phyloP scores from a whole-genome alignment of 2,113 vertebrate genomes.

The Catagonus wagneri region DNA sequence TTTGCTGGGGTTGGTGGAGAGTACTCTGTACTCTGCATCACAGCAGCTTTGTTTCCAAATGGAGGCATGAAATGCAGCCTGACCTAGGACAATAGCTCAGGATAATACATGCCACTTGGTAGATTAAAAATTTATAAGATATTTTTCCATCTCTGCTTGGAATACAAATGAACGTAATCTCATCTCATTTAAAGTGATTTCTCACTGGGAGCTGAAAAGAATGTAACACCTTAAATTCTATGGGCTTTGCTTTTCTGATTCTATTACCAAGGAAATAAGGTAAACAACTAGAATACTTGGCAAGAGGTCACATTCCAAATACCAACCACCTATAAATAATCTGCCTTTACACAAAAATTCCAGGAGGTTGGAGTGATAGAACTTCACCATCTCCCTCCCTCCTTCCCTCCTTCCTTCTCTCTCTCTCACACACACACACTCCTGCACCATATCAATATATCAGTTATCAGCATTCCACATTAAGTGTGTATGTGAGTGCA shows the following conservation, averaged over 20 bases:
- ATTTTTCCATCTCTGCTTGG: slow-evolving; percentile 70
- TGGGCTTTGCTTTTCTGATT: slow-evolving; percentile 71
- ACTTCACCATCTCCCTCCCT: not conserved
- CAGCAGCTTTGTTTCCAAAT: slow-evolving; percentile 3
- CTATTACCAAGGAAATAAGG: slow-evolving; percentile 77
- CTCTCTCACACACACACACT: not conserved
- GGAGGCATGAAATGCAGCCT: slow-evolving; percentile 29
- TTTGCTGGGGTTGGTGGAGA: not conserved
- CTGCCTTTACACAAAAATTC: slow-evolving; percentile 66
- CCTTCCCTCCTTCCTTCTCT: too few species aligned
- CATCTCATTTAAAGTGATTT: slow-evolving; percentile 73
- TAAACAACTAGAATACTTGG: slow-evolving; percentile 45
- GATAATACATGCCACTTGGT: slow-evolving; percentile 1
- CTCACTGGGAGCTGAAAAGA: slow-evolving; percentile 76
- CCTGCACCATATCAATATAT: slow-evolving; percentile 58
- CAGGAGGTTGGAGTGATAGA: slow-evolving; percentile 33
- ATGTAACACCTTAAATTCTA: slow-evolving; percentile 77
- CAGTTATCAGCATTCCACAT: slow-evolving; percentile 70
- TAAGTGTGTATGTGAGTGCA: not conserved
- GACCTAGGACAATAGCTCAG: slow-evolving; percentile 52
- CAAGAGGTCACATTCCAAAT: slow-evolving; percentile 72
- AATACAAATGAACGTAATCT: slow-evolving; percentile 81
- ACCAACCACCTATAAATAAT: slow-evolving; percentile 68
- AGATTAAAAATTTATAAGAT: slow-evolving; percentile 81
- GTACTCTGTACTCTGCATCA: not conserved